phyloP scores from a whole-genome alignment of 2,797 vertebrate genomes.

The Hyperoplus lanceolatus region DNA sequence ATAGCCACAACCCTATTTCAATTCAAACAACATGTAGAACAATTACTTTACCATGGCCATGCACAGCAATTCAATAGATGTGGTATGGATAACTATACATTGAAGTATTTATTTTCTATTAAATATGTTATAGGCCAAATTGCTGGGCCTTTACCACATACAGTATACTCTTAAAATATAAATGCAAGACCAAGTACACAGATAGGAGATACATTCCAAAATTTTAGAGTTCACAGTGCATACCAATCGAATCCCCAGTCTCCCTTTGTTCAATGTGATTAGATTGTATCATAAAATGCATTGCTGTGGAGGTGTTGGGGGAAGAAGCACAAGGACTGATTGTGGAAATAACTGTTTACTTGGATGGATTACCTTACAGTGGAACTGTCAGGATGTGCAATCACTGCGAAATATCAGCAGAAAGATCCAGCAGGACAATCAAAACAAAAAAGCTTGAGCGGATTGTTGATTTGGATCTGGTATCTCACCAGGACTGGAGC shows the following conservation, averaged over 20 bases:
- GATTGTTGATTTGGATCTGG: constrained; percentile 45
- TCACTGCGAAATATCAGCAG: constrained; percentile 59
- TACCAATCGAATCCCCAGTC: constrained; percentile 34
- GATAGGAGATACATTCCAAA: constrained; percentile 24
- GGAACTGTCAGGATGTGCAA: constrained; percentile 51
- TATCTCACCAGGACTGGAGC: constrained; percentile 7
- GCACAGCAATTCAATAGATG: not conserved
- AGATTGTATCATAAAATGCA: constrained; percentile 66
- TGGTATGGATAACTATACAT: not conserved
- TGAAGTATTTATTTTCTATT: not conserved
- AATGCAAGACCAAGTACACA: constrained; percentile 40
- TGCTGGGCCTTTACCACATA: constrained; percentile 15
- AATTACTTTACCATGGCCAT: not conserved
- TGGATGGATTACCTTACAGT: constrained; percentile 68
- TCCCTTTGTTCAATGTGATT: constrained; percentile 45
- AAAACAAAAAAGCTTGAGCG: constrained; percentile 44
- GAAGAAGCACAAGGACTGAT: constrained; percentile 43
- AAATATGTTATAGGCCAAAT: not conserved
- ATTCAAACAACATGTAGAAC: not conserved
- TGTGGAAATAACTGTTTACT: constrained; percentile 70
- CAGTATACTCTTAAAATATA: too few species aligned
- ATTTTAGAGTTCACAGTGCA: constrained; percentile 35
- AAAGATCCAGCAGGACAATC: constrained; percentile 50
- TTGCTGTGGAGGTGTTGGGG: constrained; percentile 48
- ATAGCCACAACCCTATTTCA: not conserved